Percentiles rank a stretch among this genome's conserved stretches.
Conservation (phyloP, 2,797 vertebrate genomes). For the Enteromius thamalakanensis region DNA sequence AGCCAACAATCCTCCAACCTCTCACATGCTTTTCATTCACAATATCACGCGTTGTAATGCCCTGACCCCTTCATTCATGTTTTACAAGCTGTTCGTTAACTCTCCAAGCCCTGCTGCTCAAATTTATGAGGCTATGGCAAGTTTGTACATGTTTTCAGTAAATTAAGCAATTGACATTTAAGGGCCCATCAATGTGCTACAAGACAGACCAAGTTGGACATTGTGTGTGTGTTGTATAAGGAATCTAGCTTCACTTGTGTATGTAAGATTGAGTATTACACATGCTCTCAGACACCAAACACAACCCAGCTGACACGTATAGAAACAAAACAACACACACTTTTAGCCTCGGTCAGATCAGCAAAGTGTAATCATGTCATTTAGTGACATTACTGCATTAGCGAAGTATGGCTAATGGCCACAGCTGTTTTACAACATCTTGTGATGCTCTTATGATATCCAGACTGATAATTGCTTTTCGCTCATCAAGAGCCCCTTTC, state of each 20-base stretch:
- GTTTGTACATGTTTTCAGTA: slow-evolving; percentile 57
- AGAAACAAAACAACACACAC: slow-evolving; percentile 40
- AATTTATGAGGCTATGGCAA: slow-evolving; percentile 71
- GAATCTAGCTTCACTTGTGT: not conserved
- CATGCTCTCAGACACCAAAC: slow-evolving; percentile 2
- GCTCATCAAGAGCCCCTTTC: slow-evolving; percentile 47
- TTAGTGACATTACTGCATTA: slow-evolving; percentile 53
- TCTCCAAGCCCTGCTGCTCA: slow-evolving; percentile 70
- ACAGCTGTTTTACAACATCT: slow-evolving; percentile 55
- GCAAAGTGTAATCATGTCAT: slow-evolving; percentile 50
- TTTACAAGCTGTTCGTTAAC: slow-evolving; percentile 80
- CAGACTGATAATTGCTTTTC: slow-evolving; percentile 51
- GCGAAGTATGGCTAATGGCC: slow-evolving; percentile 51
- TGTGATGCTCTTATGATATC: slow-evolving; percentile 53
- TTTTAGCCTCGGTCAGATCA: slow-evolving; percentile 30
- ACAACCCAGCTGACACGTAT: not conserved
- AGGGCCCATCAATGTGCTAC: slow-evolving; percentile 44
- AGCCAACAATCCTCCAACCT: slow-evolving; percentile 62
- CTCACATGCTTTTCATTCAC: slow-evolving; percentile 79
- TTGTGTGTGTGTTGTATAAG: slow-evolving; percentile 28
- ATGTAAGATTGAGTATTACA: not conserved
- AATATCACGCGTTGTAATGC: slow-evolving; percentile 71
- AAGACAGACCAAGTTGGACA: slow-evolving; percentile 30
- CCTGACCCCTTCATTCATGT: slow-evolving; percentile 75
- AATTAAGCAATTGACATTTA: slow-evolving; percentile 58